These are phyloP conservation scores for Sebastes umbrosus DNA, from an alignment of 2,797 vertebrate genomes.

Conservation along the genomic window DNA sequence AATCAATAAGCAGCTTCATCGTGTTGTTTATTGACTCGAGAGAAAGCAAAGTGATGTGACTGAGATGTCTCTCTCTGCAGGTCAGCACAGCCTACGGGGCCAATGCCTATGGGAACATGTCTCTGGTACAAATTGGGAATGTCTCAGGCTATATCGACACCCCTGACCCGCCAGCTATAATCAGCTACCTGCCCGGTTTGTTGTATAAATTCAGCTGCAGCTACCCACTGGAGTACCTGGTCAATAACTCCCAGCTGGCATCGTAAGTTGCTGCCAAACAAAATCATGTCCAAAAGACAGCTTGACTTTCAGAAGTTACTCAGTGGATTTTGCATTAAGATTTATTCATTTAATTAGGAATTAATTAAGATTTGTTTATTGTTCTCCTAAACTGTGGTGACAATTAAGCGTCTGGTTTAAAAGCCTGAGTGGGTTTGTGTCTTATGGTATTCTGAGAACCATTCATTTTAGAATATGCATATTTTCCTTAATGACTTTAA, in stretches of 20 bases:
- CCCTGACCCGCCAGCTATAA: conserved; percentile 94
- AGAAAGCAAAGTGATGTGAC: not conserved
- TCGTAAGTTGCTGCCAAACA: conserved; percentile 86
- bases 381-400: not conserved
- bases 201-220: conserved; percentile 99
- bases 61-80: conserved; percentile 74
- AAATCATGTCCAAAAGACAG: conserved; percentile 4
- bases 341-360: conserved; percentile 15
- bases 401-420: not conserved
- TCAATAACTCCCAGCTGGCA: conserved; percentile 98
- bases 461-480: conserved; percentile 6
- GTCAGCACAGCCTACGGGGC: conserved; percentile 90
- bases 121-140: conserved; percentile 95
- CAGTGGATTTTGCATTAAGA: not conserved
- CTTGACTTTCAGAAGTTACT: conserved; percentile 3
- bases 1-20: conserved; percentile 24
- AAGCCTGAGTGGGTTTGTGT: conserved; percentile 13
- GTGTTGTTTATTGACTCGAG: conserved; percentile 15
- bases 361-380: not conserved
- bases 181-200: conserved; percentile 97
- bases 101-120: conserved; percentile 92
- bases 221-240: conserved; percentile 97
- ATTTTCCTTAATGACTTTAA: not conserved
- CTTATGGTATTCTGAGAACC: not conserved
- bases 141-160: conserved; percentile 97